Conservation (phyloP, 2,113 vertebrate species). For the Gymnarchus niloticus region DNA sequence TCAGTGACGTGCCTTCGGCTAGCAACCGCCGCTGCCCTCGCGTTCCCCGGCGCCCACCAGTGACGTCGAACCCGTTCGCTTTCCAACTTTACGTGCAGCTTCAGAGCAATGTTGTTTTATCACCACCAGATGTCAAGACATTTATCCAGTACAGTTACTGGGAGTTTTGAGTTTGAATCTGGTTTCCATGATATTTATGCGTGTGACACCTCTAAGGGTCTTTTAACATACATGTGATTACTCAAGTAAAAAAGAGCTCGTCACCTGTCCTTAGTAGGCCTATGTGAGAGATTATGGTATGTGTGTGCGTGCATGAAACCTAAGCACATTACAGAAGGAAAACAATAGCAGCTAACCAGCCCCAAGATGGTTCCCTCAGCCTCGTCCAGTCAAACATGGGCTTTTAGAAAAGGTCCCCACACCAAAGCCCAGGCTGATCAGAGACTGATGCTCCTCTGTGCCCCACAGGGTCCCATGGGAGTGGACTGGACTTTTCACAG, state of each 20-base stretch:
- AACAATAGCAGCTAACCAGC: no score
- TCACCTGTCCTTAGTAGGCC: background rate
- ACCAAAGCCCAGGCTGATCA: background rate
- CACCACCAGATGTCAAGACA: background rate
- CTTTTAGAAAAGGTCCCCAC: background rate
- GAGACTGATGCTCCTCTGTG: background rate
- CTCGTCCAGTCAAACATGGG: background rate
- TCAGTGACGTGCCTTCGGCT: constrained; percentile 14
- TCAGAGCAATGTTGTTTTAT: background rate
- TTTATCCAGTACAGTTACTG: background rate
- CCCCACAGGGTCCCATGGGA: background rate
- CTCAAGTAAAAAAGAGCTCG: background rate
- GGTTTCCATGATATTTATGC: background rate
- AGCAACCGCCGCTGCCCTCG: constrained; percentile 34
- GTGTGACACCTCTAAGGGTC: background rate
- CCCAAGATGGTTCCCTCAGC: background rate
- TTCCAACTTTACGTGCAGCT: constrained; percentile 9
- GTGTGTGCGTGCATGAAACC: background rate
- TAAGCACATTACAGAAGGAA: background rate
- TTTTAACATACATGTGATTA: background rate
- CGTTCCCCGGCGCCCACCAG: constrained; percentile 27
- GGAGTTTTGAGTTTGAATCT: background rate
- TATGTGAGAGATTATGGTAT: background rate
- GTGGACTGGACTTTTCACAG: background rate
- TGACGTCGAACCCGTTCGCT: constrained; percentile 19